Evolutionary conservation across 2,113 vertebrate genomes (phyloP).

Genomic region (Carassius carassius): DNA sequence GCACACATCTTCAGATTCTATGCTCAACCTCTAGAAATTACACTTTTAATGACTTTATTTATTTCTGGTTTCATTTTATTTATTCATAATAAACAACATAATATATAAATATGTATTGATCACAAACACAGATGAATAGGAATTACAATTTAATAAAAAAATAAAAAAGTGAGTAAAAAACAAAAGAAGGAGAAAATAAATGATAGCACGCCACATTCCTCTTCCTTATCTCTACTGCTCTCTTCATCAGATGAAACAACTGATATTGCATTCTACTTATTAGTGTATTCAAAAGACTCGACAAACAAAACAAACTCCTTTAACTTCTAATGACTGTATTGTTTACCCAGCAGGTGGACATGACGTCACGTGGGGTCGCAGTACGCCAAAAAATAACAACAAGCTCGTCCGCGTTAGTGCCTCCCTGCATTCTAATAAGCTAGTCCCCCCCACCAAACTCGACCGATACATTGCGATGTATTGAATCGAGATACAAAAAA

Average conservation of each 20-base stretch:
- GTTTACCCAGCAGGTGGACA: conserved; percentile 90
- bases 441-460: conserved; percentile 70
- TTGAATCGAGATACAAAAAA: conserved; percentile 73
- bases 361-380: conserved; percentile 84
- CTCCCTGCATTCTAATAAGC: conserved; percentile 74
- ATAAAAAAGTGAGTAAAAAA: background rate
- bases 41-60: background rate
- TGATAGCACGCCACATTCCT: background rate
- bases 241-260: background rate
- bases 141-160: background rate
- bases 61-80: background rate
- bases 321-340: conserved; percentile 74
- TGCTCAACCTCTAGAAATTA: background rate
- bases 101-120: background rate
- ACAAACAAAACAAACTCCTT: background rate
- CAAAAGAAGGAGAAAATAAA: background rate
- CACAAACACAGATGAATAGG: background rate
- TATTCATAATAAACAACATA: background rate
- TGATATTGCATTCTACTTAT: background rate
- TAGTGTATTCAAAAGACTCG: background rate
- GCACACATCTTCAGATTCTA: background rate
- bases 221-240: background rate
- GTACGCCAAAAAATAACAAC: conserved; percentile 73
- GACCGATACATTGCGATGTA: conserved; percentile 75
- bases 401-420: conserved; percentile 70